Evolutionary conservation across 2,113 vertebrate genomes (phyloP).

Genomic region (Cygnus buccinator): DNA sequence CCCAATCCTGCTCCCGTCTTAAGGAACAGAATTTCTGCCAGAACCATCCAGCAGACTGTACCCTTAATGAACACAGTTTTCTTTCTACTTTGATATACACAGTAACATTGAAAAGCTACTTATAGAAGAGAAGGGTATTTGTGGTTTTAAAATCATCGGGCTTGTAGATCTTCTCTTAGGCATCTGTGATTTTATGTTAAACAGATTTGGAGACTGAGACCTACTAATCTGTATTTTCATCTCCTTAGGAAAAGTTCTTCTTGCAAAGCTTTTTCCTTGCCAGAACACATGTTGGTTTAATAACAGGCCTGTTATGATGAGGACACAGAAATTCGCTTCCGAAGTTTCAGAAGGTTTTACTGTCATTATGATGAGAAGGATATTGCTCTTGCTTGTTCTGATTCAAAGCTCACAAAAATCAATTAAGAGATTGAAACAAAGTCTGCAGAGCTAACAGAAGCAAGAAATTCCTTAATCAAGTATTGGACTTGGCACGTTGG

Average conservation of each 20-base stretch:
- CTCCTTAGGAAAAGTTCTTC: neutral
- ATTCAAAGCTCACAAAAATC: neutral
- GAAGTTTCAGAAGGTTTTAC: neutral
- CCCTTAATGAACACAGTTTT: neutral
- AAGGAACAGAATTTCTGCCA: neutral
- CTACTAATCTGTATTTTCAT: neutral
- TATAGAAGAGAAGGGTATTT: neutral
- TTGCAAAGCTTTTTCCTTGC: neutral
- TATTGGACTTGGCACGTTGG: neutral
- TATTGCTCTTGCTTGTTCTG: neutral
- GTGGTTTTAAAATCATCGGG: neutral
- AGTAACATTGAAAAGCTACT: neutral
- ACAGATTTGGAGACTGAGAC: neutral
- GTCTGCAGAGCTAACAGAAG: neutral
- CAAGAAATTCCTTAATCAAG: accelerated
- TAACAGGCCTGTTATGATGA: neutral
- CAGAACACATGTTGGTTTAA: neutral
- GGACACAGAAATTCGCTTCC: neutral
- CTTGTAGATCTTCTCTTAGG: neutral
- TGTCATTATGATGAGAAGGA: neutral
- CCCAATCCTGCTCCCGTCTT: neutral
- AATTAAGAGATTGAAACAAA: neutral
- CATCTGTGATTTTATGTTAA: neutral
- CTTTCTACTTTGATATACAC: neutral
- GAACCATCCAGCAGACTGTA: neutral